A percentile compares a stretch with the other conserved stretches of the same genome.
Evolutionary conservation across 2,113 vertebrate genomes (phyloP).

Genomic region (Seriola dumerili): DNA sequence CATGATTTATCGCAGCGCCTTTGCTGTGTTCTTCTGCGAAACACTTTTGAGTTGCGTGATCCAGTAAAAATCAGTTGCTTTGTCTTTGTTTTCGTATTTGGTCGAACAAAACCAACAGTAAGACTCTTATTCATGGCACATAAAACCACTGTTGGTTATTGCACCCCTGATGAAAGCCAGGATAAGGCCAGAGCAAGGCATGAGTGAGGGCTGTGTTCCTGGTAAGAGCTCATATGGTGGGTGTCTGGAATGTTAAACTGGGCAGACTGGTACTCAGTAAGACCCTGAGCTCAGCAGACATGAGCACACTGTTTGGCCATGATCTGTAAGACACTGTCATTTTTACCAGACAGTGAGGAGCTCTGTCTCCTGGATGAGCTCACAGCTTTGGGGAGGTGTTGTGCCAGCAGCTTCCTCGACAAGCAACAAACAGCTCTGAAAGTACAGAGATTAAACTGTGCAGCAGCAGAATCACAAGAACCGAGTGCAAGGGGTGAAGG

Average conservation of each 20-base stretch:
- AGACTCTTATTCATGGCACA: slow-evolving; percentile 4
- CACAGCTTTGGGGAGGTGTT: slow-evolving; percentile 44
- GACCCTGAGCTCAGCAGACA: slow-evolving; percentile 55
- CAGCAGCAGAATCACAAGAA: slow-evolving; percentile 21
- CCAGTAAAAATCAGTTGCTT: slow-evolving; percentile 6
- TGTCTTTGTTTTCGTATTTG: slow-evolving; percentile 29
- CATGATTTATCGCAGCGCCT: slow-evolving; percentile 27
- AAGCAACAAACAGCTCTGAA: slow-evolving; percentile 31
- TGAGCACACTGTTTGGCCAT: slow-evolving; percentile 53
- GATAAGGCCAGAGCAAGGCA: slow-evolving; percentile 25
- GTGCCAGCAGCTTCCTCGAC: slow-evolving; percentile 32
- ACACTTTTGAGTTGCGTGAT: slow-evolving; percentile 17
- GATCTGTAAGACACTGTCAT: slow-evolving; percentile 46
- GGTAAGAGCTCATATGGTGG: slow-evolving; percentile 29
- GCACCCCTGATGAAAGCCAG: slow-evolving; percentile 12
- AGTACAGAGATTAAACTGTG: slow-evolving; percentile 46
- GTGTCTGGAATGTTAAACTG: slow-evolving; percentile 59
- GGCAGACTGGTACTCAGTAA: slow-evolving; percentile 44
- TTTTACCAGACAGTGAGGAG: slow-evolving; percentile 51
- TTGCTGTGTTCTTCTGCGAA: slow-evolving; percentile 33
- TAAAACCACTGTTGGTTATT: slow-evolving; percentile 8
- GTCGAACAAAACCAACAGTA: slow-evolving; percentile 23
- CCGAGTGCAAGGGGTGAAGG: slow-evolving; percentile 25
- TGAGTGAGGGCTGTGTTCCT: slow-evolving; percentile 33
- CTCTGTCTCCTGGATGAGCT: slow-evolving; percentile 45